These are phyloP conservation scores for Eulemur macaco DNA, from an alignment of 2,113 vertebrate genomes.

Conservation along the genomic window DNA sequence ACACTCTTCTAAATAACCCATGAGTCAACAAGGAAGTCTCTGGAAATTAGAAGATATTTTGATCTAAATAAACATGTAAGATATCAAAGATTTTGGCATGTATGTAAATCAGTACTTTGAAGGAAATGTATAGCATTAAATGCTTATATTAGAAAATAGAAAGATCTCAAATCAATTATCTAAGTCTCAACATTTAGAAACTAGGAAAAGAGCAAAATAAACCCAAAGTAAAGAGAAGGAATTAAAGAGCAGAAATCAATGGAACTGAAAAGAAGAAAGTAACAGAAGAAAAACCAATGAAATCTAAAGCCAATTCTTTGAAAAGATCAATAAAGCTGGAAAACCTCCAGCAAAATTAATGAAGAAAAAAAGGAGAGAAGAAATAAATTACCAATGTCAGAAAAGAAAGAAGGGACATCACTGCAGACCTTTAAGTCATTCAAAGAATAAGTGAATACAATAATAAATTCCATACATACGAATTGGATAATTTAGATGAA, in stretches of 20 bases:
- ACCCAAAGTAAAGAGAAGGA: neutral
- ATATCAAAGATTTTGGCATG: neutral
- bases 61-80: neutral
- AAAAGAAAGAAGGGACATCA: neutral
- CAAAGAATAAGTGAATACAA: neutral
- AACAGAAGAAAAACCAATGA: neutral
- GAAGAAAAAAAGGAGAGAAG: neutral
- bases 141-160: neutral
- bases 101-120: neutral
- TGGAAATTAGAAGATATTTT: conserved; percentile 9
- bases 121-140: neutral
- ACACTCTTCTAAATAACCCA: neutral
- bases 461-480: neutral
- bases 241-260: neutral
- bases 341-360: neutral
- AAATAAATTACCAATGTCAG: neutral
- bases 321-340: neutral
- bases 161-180: neutral
- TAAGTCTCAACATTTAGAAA: neutral
- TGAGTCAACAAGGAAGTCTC: neutral
- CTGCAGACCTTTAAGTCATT: neutral
- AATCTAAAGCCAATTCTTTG: neutral
- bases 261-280: neutral
- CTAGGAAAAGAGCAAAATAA: neutral
- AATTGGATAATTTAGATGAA: neutral